These are phyloP conservation scores for Rhingia campestris DNA, from an alignment of 2,888 invertebrate genomes.

Conservation along the genomic window DNA sequence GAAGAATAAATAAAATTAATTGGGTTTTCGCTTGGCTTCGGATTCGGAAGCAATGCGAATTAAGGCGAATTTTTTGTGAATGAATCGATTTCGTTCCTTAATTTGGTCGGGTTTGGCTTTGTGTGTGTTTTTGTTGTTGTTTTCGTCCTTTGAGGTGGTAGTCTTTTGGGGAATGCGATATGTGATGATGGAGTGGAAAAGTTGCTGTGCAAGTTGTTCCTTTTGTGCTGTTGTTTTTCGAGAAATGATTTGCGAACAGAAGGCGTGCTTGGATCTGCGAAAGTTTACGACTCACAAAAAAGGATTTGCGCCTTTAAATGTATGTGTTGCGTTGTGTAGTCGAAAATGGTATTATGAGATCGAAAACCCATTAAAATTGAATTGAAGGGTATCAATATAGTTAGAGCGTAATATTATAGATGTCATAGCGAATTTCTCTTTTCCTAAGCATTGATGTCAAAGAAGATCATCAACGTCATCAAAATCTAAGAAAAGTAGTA, in stretches of 20 bases:
- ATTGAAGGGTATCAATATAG: too few species aligned
- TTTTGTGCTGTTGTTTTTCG: neutral
- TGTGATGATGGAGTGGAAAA: constrained; percentile 7
- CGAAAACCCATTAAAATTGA: too few species aligned
- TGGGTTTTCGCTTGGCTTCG: constrained; percentile 70
- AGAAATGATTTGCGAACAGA: constrained; percentile 1
- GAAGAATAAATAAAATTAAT: constrained; percentile 65
- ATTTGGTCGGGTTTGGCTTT: constrained; percentile 4
- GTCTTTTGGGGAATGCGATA: neutral
- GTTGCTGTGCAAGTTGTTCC: constrained; percentile 1
- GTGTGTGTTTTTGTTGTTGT: neutral
- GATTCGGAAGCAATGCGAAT: constrained; percentile 61
- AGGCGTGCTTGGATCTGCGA: neutral
- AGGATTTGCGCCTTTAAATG: too few species aligned
- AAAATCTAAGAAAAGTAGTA: too few species aligned
- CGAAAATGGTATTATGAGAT: too few species aligned
- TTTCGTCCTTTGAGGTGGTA: neutral
- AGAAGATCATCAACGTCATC: too few species aligned
- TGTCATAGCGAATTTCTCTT: too few species aligned
- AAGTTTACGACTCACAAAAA: too few species aligned
- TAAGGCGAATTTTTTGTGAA: constrained; percentile 43
- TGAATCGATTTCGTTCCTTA: constrained; percentile 31
- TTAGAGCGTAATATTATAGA: too few species aligned
- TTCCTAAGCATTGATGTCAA: too few species aligned
- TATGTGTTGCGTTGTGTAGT: too few species aligned